A percentile compares a stretch with the other conserved stretches of the same genome.
Conservation (phyloP, 1,140 invertebrate genomes). For the Bombus impatiens region DNA sequence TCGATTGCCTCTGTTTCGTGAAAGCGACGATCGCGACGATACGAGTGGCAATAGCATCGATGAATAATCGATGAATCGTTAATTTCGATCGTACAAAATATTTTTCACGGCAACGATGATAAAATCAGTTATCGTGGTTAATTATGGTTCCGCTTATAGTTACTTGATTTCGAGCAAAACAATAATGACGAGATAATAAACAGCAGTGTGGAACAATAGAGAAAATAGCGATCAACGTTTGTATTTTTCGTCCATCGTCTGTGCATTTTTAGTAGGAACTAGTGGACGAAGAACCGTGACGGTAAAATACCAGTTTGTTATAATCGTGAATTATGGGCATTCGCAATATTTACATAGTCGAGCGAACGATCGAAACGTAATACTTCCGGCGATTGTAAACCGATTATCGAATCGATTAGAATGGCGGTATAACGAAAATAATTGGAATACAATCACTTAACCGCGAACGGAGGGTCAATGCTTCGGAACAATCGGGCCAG, state of each 20-base stretch:
- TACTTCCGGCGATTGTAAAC: constrained; percentile 79
- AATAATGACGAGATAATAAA: too few species aligned
- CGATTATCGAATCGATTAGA: constrained; percentile 77
- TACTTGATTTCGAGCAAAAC: background rate
- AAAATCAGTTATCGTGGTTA: background rate
- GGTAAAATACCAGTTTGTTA: background rate
- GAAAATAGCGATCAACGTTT: too few species aligned
- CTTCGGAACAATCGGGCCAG: constrained; percentile 42
- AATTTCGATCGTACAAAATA: background rate
- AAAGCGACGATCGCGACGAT: too few species aligned
- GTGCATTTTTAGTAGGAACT: background rate
- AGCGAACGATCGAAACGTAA: constrained; percentile 25
- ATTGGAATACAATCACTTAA: constrained; percentile 80
- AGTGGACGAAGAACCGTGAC: background rate
- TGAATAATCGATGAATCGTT: background rate
- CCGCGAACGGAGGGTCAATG: constrained; percentile 73
- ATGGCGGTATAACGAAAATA: constrained; percentile 74
- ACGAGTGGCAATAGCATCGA: constrained; percentile 1
- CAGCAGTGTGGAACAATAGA: too few species aligned
- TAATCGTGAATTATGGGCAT: background rate
- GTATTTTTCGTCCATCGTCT: background rate
- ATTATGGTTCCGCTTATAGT: too few species aligned
- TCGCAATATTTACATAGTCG: background rate
- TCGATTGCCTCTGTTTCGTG: background rate
- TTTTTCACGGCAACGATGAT: background rate